phyloP scores from a whole-genome alignment of 2,888 invertebrate species.

The Asteroscopus sphinx region DNA sequence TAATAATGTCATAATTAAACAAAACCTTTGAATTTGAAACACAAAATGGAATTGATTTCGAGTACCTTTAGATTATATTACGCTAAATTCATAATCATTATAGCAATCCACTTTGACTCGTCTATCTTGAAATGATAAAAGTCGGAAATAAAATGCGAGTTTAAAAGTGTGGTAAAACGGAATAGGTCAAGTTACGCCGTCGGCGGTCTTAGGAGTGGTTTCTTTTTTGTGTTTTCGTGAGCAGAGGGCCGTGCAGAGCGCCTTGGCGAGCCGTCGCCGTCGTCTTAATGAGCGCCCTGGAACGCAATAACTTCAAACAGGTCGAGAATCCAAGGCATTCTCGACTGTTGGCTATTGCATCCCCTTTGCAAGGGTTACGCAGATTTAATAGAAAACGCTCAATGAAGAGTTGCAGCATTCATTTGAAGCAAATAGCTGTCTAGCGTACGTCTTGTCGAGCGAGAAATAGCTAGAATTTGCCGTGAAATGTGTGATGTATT shows the following conservation, averaged over 20 bases:
- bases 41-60: constrained; percentile 8
- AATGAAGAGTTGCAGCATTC: constrained; percentile 27
- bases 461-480: background rate
- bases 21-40: constrained; percentile 6
- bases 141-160: constrained; percentile 35
- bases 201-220: constrained; percentile 32
- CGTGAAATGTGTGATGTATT: background rate
- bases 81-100: constrained; percentile 30
- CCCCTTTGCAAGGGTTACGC: constrained; percentile 35
- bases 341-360: constrained; percentile 39
- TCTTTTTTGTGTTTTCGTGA: constrained; percentile 44
- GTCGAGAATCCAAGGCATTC: constrained; percentile 61
- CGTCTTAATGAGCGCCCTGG: constrained; percentile 56
- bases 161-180: constrained; percentile 44
- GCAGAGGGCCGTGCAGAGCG: constrained; percentile 32
- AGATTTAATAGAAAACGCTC: constrained; percentile 26
- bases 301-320: constrained; percentile 66
- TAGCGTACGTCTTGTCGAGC: constrained; percentile 3
- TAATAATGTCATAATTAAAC: constrained; percentile 6
- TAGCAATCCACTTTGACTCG: constrained; percentile 22
- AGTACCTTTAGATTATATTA: constrained; percentile 20
- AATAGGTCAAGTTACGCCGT: constrained; percentile 52
- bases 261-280: constrained; percentile 35
- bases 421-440: constrained; percentile 14
- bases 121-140: constrained; percentile 48